phyloP scores from a whole-genome alignment of 2,888 invertebrate genomes.

The Heliconius erato region DNA sequence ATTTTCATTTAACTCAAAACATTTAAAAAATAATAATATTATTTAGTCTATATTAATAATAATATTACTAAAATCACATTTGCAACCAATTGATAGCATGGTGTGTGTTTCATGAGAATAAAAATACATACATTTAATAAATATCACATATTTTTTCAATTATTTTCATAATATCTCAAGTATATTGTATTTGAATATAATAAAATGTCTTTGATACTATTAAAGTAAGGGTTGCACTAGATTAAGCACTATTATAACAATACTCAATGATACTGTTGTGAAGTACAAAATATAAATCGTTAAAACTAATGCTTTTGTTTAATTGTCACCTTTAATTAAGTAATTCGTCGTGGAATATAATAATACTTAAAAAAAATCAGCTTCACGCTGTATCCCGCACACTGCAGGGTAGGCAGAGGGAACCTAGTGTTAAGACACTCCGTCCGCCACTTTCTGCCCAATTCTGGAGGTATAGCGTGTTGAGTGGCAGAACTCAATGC shows the following conservation, averaged over 20 bases:
- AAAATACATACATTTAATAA: neutral
- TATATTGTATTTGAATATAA: constrained; percentile 20
- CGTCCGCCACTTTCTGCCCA: no score
- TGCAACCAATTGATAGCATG: neutral
- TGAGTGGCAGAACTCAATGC: no score
- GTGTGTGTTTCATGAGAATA: neutral
- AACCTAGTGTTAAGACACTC: no score
- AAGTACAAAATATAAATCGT: constrained; percentile 63
- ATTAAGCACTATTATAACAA: constrained; percentile 58
- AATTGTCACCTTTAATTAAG: constrained; percentile 11
- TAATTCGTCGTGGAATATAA: neutral
- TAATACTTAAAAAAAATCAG: no score
- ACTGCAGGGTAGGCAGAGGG: no score
- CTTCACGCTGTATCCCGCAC: no score
- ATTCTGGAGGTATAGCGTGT: no score
- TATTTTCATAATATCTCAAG: constrained; percentile 18
- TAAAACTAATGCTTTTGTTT: constrained; percentile 40
- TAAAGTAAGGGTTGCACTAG: constrained; percentile 48
- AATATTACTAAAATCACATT: neutral
- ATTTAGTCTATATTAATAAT: no score
- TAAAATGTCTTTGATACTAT: constrained; percentile 38
- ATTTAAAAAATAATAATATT: no score
- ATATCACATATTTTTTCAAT: constrained; percentile 27
- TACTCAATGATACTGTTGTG: constrained; percentile 67
- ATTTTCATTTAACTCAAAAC: no score